Evolutionary conservation across 2,888 invertebrate species (phyloP).

Genomic region (Polymixis flavicincta): DNA sequence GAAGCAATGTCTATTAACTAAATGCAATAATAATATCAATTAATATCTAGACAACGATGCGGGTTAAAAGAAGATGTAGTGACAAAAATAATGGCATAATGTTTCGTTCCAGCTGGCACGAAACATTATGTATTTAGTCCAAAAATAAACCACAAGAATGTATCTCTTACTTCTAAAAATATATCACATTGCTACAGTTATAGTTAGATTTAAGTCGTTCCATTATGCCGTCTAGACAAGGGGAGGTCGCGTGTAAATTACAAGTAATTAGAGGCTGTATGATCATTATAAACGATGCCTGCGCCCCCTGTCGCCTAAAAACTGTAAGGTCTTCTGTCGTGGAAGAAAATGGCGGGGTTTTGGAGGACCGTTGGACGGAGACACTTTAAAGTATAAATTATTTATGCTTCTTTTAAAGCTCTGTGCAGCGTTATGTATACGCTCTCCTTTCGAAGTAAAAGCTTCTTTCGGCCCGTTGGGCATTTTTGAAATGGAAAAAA

Average conservation of each 20-base stretch:
- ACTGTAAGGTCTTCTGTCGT: not conserved
- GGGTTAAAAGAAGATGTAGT: too few species aligned
- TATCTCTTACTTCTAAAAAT: conserved; percentile 12
- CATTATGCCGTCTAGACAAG: conserved; percentile 46
- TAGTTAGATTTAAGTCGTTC: not conserved
- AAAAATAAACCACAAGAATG: not conserved
- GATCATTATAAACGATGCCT: conserved; percentile 21
- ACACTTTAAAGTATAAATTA: not conserved
- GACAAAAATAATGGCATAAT: too few species aligned
- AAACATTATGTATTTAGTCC: not conserved
- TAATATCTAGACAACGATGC: too few species aligned
- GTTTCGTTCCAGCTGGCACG: not conserved
- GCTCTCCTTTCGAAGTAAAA: too few species aligned
- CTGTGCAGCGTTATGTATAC: not conserved
- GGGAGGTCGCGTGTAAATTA: conserved; percentile 34
- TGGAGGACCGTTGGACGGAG: not conserved
- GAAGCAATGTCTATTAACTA: too few species aligned
- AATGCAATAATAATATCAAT: too few species aligned
- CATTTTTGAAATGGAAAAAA: too few species aligned
- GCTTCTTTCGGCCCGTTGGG: too few species aligned
- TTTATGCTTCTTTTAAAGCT: not conserved
- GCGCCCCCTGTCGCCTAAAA: not conserved
- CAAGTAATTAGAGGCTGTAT: conserved; percentile 35
- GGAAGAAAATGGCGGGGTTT: too few species aligned
- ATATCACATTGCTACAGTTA: not conserved